Evolutionary conservation across 2,888 invertebrate genomes (phyloP), one percentile per base, ranked within the genome.

Genomic region (Chorisops tibialis): DNA sequence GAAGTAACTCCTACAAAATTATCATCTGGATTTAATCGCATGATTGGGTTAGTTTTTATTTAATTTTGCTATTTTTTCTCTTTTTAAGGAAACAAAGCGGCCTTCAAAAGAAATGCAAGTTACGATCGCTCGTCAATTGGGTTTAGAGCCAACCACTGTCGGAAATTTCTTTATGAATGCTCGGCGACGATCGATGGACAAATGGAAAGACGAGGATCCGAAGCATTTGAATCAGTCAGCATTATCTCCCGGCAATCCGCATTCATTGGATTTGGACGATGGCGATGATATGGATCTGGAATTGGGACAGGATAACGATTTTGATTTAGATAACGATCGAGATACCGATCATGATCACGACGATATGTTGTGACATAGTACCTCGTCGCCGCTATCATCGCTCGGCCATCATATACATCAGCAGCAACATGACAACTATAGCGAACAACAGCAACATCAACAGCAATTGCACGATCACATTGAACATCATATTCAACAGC

Each of bases 131-230:
- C 85, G 97, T 69, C 97, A 98, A 78, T 82, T 98, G 71, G 96
- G 97, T 66, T 83, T 98, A 69, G 96, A 97, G 77, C 96, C 97
- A 59, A 96, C 96, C 59, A 98, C 98, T 11, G 97, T 98, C 63
- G 97, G 98, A 52, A 99, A 99, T 79, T 99, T 99, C 85, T 99
- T 99, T 82, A 99, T 99, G 99, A 99, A 99, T 80, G 99, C 99
- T n/a, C 85, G 98, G 64, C 85, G 99, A 70, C 86, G 99, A 68
- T 93, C 93, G 3, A 93, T 93, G 92, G 98, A 98, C 80, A 98
- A 97, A 75, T 98, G 97, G 96, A 91, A 93, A 78, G 96, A 96
- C 74, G 95, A 96, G 72, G 93, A 89, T 48, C 67, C 69, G 1
- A 76, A 75, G 43, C 72, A 71, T 58, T 45, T 68, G 16, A 68